Evolutionary conservation across 2,888 invertebrate species (phyloP).

Genomic region (Sycophila texana): DNA sequence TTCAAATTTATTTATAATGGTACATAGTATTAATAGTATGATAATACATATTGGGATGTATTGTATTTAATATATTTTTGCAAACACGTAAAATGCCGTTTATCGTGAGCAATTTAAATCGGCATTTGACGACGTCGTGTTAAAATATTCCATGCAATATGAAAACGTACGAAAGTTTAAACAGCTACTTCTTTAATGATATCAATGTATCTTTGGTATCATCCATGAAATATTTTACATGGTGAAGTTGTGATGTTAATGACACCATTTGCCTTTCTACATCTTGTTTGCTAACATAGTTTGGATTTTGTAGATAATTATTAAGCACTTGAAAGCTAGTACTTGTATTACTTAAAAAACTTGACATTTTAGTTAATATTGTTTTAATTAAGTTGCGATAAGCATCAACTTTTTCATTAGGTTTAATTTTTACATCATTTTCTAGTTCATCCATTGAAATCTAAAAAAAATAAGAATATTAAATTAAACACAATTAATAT

Average conservation of each 20-base stretch:
- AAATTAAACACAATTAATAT: neutral
- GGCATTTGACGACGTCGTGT: no score
- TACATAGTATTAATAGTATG: neutral
- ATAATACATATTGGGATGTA: neutral
- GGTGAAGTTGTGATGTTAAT: neutral
- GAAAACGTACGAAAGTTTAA: neutral
- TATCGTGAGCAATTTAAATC: no score
- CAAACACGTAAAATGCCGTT: no score
- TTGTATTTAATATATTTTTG: neutral
- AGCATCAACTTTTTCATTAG: neutral
- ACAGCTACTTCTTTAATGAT: neutral
- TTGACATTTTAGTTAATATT: neutral
- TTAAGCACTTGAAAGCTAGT: neutral
- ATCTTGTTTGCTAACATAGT: neutral
- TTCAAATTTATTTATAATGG: no score
- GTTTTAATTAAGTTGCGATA: neutral
- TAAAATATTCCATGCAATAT: no score
- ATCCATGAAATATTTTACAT: neutral
- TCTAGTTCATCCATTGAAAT: neutral
- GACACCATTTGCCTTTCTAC: neutral
- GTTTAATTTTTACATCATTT: no score
- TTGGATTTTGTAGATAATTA: neutral
- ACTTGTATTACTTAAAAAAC: neutral
- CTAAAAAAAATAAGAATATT: slow-evolving; percentile 1
- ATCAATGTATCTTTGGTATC: neutral